Base-by-base conservation (phyloP, 2,797 vertebrate genomes). In the Moxostoma hubbsi region DNA sequence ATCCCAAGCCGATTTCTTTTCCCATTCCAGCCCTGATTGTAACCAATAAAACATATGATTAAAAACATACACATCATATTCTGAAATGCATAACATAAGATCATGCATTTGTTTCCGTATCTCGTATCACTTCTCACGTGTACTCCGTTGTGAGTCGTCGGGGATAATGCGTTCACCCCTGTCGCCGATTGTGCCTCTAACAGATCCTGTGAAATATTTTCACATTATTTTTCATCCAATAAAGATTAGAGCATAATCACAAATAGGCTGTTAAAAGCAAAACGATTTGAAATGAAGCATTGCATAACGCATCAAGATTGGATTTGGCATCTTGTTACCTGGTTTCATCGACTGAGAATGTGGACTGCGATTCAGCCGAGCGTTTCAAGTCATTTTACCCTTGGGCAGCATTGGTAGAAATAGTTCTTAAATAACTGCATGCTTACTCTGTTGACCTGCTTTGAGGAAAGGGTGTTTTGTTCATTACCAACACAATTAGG, bases 401-500 rank as follows among this genome's bases (percentile, higher is more conserved):
- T 81, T 86, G 82, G 86, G 87, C 88, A 77, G 84, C 85, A 81
- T 87, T 84, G 86, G 83, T 68, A 72, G 83, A 88, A 92, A 90
- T 89, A 85, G 85, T 82, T 88, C 84, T 89, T 91, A 92, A 93
- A 93, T 93, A 92, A 89, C 87, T 55, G 78, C 85, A 85, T 87
- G 84, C 86, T 89, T 88, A 85, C 86, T 83, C 67, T 73, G 73
- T 69, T 59, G 45, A 87, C 87, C 86, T 76, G 85, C 85, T 82
- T 70, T 70, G 72, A 64, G 78, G 87, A 85, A 82, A 3, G 87
- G 85, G 85, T 86, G 86, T 89, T 92, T 92, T 90, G 87, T 89
- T 93, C 86, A 91, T 92, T 92, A 93, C 89, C 86, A 88, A 86
- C 80, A 79, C 90, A 91, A 91, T 92, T 90, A 92, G 87, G 81